Base-by-base conservation (phyloP, 1,140 invertebrate species). In the Magallana ariakensis region DNA sequence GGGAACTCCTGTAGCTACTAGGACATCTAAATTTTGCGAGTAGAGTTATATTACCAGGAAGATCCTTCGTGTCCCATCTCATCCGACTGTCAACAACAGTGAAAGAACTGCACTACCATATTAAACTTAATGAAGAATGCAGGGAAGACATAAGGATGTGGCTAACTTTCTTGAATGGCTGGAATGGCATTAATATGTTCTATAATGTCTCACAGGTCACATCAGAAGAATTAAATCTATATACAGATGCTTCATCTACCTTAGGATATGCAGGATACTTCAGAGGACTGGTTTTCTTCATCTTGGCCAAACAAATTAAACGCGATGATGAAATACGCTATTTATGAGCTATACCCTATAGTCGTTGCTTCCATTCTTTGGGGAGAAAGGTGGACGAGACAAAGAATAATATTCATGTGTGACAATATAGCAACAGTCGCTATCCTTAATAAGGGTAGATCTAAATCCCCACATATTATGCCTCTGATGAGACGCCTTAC, bases 331-430 rank as follows among this genome's bases (percentile, higher is more conserved):
- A 11, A 58, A 58, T n/a, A 58, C 7, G 87, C 84, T 8, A 85
- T 83, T 54, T 66, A 53, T 26, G 88, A 84, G 56, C 16, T 88
- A n/a, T 87, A 85, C 26, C 84, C 89, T 13, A 84, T 90, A 15
- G 87, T 88, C 1, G 55, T 86, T 9, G 87, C 89, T 60, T 62
- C 26, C 53, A 46, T 90, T 60, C n/a, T 90, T 11, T 90, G 89
- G 89, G 89, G 87, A 46, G 15, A 57, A 16, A n/a, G 0, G 13
- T 90, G 85, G 89, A 10, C 0, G 16, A 60, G 84, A 22, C 22
- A 83, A 80, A 55, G 81, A 13, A 85, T 86, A 9, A 15, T 85
- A 15, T 88, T 90, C 66, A 26, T 57, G 15, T 90, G 87, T 85
- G 87, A 88, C 55, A 90, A 89, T 55, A 13, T 54, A 54, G 58